Conservation (phyloP, 2,888 invertebrate genomes). For the Luperina nickerlii region DNA sequence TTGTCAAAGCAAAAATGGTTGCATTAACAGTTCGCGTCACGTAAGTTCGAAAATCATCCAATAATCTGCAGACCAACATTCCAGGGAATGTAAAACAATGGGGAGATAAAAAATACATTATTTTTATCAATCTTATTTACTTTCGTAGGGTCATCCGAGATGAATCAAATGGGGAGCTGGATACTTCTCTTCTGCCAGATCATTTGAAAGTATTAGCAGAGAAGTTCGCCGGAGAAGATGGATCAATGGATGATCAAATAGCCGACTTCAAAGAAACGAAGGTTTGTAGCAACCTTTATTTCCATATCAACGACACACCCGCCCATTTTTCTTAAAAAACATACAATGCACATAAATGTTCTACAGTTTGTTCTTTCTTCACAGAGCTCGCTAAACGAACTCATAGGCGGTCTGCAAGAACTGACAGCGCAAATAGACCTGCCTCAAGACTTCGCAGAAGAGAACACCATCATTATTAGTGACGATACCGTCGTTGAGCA, state of each 20-base stretch:
- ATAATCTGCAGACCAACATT: not conserved
- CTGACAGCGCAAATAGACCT: slow-evolving; percentile 85
- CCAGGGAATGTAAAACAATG: not conserved
- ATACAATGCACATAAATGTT: not conserved
- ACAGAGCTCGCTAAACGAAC: slow-evolving; percentile 81
- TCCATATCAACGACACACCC: too few relatives aligned
- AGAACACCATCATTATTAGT: slow-evolving; percentile 82
- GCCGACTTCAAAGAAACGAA: slow-evolving; percentile 82
- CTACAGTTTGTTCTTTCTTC: slow-evolving; percentile 31
- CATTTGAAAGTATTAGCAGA: slow-evolving; percentile 79
- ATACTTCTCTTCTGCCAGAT: slow-evolving; percentile 81
- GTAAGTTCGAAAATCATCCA: not conserved
- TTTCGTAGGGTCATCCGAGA: slow-evolving; percentile 78
- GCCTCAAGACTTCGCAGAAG: slow-evolving; percentile 83
- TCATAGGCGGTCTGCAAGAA: slow-evolving; percentile 84
- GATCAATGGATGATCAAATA: slow-evolving; percentile 75
- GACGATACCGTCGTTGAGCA: slow-evolving; percentile 86
- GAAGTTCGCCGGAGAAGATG: slow-evolving; percentile 81
- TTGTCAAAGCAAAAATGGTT: not conserved
- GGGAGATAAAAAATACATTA: not conserved
- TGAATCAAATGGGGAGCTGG: slow-evolving; percentile 76
- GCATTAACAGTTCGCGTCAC: not conserved
- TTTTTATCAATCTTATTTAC: slow-evolving; percentile 1
- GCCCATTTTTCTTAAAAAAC: not conserved
- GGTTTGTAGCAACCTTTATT: slow-evolving; percentile 67